Percentiles rank a stretch among this genome's conserved stretches.
These are phyloP conservation scores for Elephas maximus DNA, from an alignment of 2,113 vertebrate species.

Conservation along the genomic window DNA sequence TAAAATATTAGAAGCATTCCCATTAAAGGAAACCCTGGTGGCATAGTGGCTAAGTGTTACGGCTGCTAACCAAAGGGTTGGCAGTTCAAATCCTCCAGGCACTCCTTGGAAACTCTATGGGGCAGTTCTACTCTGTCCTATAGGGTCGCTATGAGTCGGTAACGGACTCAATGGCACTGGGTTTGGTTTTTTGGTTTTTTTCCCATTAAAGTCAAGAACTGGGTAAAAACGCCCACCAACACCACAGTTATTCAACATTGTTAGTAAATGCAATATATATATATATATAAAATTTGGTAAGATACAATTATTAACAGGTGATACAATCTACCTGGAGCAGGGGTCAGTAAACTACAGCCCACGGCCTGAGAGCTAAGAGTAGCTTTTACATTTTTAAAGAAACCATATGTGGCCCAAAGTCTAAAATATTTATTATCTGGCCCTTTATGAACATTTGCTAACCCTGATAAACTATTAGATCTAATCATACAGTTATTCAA, in stretches of 20 bases:
- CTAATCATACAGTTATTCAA: neutral
- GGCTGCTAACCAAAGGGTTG: too few relatives aligned
- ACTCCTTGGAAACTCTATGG: too few relatives aligned
- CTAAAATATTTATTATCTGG: neutral
- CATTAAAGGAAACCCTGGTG: neutral
- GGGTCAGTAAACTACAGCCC: neutral
- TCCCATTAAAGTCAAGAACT: neutral
- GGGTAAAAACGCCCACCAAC: neutral
- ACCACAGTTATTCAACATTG: neutral
- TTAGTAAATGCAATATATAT: neutral
- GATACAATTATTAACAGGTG: neutral
- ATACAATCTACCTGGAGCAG: neutral
- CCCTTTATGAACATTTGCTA: neutral
- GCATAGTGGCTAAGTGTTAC: too few relatives aligned
- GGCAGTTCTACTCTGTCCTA: too few relatives aligned
- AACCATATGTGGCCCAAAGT: neutral
- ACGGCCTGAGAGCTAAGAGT: neutral
- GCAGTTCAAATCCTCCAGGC: too few relatives aligned
- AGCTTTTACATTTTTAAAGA: neutral
- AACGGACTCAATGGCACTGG: too few relatives aligned
- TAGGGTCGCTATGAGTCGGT: too few relatives aligned
- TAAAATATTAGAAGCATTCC: slow-evolving; percentile 1
- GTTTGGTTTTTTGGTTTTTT: neutral
- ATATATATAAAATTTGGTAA: neutral
- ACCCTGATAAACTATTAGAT: neutral